phyloP scores from a whole-genome alignment of 2,113 vertebrate genomes.

The Centropristis striata region DNA sequence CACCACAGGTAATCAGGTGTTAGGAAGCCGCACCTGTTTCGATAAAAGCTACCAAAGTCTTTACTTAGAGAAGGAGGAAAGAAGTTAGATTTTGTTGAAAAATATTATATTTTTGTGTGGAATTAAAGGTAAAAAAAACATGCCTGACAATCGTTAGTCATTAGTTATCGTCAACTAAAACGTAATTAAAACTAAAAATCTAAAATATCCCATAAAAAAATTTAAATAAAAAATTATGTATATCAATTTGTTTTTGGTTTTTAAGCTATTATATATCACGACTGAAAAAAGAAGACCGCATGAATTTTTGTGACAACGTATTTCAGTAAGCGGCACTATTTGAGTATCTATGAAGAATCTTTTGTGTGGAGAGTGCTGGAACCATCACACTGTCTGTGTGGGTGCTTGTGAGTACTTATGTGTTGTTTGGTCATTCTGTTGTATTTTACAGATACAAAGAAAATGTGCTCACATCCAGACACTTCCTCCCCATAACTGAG shows the following conservation, averaged over 20 bases:
- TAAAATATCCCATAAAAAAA: too few relatives aligned
- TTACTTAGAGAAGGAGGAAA: neutral
- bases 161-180: too few relatives aligned
- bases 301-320: too few relatives aligned
- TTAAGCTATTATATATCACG: too few relatives aligned
- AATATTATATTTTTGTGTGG: neutral
- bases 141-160: too few relatives aligned
- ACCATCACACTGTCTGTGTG: neutral
- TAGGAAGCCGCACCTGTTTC: neutral
- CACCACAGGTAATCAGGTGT: neutral
- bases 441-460: neutral
- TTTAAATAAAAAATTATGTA: too few relatives aligned
- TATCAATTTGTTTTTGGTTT: too few relatives aligned
- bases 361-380: neutral
- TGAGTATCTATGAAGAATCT: neutral
- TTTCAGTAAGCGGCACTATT: too few relatives aligned
- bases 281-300: too few relatives aligned
- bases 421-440: constrained; percentile 30
- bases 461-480: neutral
- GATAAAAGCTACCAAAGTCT: neutral
- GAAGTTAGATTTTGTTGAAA: neutral
- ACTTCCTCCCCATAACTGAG: neutral
- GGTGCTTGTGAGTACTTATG: neutral
- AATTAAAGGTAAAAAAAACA: neutral
- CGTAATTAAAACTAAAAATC: too few relatives aligned